A percentile compares a stretch with the other conserved stretches of the same genome.
Evolutionary conservation across 2,113 vertebrate species (phyloP).

Genomic region (Aleadryas rufinucha): DNA sequence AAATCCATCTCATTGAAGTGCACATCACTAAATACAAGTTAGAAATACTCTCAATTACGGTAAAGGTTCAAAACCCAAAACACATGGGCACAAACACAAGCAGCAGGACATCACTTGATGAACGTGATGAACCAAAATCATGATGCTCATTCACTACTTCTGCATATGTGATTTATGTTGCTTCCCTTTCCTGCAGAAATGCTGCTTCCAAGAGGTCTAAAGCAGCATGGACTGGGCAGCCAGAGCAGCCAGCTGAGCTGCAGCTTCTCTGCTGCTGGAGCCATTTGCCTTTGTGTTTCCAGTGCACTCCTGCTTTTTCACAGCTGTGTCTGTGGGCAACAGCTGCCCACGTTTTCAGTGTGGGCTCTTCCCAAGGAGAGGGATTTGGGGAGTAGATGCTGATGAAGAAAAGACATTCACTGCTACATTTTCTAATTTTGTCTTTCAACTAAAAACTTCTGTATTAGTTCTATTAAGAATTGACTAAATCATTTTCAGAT

Average conservation of each 20-base stretch:
- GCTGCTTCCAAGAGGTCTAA: background rate
- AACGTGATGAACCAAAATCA: background rate
- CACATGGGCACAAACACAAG: background rate
- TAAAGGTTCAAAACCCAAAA: background rate
- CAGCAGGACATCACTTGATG: background rate
- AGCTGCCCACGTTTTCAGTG: background rate
- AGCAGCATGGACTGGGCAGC: background rate
- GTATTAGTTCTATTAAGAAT: background rate
- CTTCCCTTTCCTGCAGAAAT: background rate
- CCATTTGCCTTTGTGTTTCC: background rate
- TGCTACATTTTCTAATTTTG: background rate
- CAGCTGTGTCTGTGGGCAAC: background rate
- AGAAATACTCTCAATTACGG: accelerated
- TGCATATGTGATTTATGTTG: background rate
- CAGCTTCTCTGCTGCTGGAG: background rate
- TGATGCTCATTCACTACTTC: background rate
- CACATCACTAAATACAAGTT: background rate
- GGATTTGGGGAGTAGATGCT: background rate
- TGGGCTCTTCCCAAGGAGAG: background rate
- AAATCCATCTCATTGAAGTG: background rate
- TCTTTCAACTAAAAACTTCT: background rate
- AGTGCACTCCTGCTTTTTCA: background rate
- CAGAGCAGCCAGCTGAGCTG: background rate
- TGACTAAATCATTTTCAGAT: background rate
- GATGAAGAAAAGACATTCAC: background rate